Base-by-base conservation (phyloP, 2,797 vertebrate genomes). In the Falco berigora region DNA sequence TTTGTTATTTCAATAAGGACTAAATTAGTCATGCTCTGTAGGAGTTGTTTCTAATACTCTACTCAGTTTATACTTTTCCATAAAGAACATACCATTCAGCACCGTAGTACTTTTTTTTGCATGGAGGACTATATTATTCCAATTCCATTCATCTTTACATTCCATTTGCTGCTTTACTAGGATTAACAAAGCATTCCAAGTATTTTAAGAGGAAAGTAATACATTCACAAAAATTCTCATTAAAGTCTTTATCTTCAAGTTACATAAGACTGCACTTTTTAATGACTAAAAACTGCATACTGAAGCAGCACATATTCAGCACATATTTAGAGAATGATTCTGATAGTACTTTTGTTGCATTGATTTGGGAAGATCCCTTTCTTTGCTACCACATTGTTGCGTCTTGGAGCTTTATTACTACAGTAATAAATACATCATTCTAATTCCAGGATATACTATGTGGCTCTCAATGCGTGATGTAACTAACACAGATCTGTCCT, bases 201-300 rank as follows among this genome's bases (percentile, higher is more conserved):
- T 83, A 94, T 96, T 96, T 78, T 94, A 94, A 96, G 76, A 83
- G 77, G 92, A 77, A 94, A 95, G 79, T 79, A 96, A 93, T 61
- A 75, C n/a, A 92, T 81, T 83, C 80, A 91, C 72, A 96, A 89
- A 93, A 92, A 86, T 72, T 91, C 86, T 84, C 62, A 49, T 95
- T 91, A 86, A 93, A 88, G 55, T 78, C 69, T 69, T 90, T 92
- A 96, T 92, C 88, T 95, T 81, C 85, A 78, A 81, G 73, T 88
- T 88, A 95, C 64, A 93, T 77, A 95, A 83, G 64, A 62, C 50
- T 84, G 47, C 30, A 73, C 69, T 75, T 92, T 93, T 92, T 91
- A 95, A 81, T 88, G 73, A 84, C 74, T 90, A 81, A 90, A 95
- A 90, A 34, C 69, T 78, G 42, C 73, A 58, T 27, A 83, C 32